Evolutionary conservation across 2,888 invertebrate species (phyloP), one percentile per base, ranked within the genome.

Genomic region (Stenurella melanura): DNA sequence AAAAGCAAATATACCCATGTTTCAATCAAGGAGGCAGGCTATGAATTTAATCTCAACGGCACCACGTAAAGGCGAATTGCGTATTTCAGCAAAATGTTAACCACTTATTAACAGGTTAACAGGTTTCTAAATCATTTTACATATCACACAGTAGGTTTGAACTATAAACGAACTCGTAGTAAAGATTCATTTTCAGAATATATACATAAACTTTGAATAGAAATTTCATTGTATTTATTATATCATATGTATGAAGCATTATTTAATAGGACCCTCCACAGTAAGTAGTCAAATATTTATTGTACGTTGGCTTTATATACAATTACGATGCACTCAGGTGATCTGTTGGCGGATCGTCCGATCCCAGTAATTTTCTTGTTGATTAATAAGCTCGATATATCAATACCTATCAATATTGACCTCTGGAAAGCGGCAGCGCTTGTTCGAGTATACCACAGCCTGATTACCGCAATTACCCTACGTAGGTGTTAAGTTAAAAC

Each of bases 401-500:
- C 79, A 81, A 73, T 72, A 81, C 75, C 81, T 79, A 79, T 82
- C 82, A 79, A 81, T 80, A 78, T 77, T 58, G 68, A 63, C 50
- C 75, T 67, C 68, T 68, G 61, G n/a, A 26, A 58, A 64, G 67
- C 17, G 38, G 64, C 64, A 64, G 77, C 78, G 57, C 68, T 66
- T 74, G 63, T 75, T 73, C 74, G 71, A 73, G 76, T 80, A 77
- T 79, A 69, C 78, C 78, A 77, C 79, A 69, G 74, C 68, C 76
- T 75, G 76, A 82, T 81, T 80, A 80, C 78, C 69, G 78, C 82
- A 81, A 82, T 82, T 82, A 82, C 78, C 38, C 54, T 71, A 78
- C 78, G 82, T 80, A 82, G 81, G 82, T 81, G 82, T 82, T 79
- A 82, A 80, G 73, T 68, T 21, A 50, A 75, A 71, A 71, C 34